These are phyloP conservation scores for Phortica magna DNA, from an alignment of 2,888 invertebrate species.

Conservation along the genomic window DNA sequence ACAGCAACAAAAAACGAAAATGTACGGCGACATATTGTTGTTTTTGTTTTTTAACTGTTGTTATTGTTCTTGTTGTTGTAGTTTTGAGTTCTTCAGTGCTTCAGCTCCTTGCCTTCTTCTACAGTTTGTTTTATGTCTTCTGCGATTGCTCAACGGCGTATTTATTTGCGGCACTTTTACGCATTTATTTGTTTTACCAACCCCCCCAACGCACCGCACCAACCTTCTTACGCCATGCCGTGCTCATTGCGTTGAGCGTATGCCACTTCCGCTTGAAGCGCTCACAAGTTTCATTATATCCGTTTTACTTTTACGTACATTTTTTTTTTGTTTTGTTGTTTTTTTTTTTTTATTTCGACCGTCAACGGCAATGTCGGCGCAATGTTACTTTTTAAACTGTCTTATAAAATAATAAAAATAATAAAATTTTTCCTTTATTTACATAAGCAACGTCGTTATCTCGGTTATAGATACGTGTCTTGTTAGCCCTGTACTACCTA, in stretches of 20 bases:
- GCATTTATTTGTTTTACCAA: conserved; percentile 68
- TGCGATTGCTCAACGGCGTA: conserved; percentile 45
- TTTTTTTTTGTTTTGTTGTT: conserved; percentile 35
- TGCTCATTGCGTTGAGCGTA: conserved; percentile 38
- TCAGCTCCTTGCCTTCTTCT: conserved; percentile 30
- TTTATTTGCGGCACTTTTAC: conserved; percentile 73
- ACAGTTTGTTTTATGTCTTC: not conserved
- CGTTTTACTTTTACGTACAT: conserved; percentile 69
- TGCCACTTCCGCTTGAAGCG: conserved; percentile 64
- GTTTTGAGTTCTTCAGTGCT: conserved; percentile 18
- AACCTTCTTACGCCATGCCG: not conserved
- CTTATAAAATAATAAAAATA: conserved; percentile 70
- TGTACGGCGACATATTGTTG: conserved; percentile 68
- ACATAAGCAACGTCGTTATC: conserved; percentile 51
- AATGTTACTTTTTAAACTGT: conserved; percentile 64
- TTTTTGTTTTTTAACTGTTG: conserved; percentile 1
- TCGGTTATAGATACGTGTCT: not conserved
- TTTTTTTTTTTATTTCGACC: conserved; percentile 38
- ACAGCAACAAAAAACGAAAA: conserved; percentile 54
- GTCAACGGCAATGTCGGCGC: no score
- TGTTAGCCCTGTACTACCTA: not conserved
- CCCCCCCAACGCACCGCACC: not conserved
- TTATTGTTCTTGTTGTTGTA: conserved; percentile 18
- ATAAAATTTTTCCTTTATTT: conserved; percentile 55
- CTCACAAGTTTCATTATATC: conserved; percentile 72